Conservation (phyloP, 2,797 vertebrate species). For the Leptodactylus fallax region DNA sequence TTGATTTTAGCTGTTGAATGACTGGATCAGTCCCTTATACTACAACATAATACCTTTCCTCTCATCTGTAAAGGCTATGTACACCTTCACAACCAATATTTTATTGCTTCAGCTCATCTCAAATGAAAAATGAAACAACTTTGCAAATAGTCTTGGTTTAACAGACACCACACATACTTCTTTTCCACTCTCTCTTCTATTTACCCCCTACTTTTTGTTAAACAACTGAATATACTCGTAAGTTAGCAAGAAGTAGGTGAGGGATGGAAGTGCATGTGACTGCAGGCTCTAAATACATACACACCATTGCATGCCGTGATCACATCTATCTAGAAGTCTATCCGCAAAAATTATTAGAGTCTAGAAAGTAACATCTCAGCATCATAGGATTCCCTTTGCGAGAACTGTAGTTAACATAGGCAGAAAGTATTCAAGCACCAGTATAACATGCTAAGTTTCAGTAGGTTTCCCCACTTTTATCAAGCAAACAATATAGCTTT, state of each 20-base stretch:
- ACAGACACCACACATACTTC: not conserved
- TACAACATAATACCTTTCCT: not conserved
- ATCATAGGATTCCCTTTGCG: too few relatives aligned
- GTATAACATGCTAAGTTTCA: too few relatives aligned
- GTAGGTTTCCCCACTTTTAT: too few relatives aligned
- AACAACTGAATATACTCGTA: not conserved
- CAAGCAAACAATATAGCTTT: too few relatives aligned
- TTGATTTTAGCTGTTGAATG: not conserved
- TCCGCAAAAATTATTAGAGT: not conserved
- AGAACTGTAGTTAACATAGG: too few relatives aligned
- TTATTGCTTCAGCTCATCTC: not conserved
- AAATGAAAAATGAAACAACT: not conserved
- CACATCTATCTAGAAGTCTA: not conserved
- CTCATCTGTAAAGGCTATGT: not conserved
- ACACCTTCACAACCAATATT: not conserved
- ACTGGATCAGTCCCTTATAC: not conserved
- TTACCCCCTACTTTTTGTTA: not conserved
- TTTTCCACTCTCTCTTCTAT: not conserved
- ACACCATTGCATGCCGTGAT: not conserved
- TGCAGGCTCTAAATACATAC: not conserved
- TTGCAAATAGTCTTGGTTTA: too few relatives aligned
- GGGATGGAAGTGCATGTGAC: not conserved
- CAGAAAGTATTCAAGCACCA: too few relatives aligned
- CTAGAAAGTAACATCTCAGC: not conserved
- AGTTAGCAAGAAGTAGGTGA: not conserved